phyloP scores from a whole-genome alignment of 2,888 invertebrate genomes.

The Uropetala carovei region DNA sequence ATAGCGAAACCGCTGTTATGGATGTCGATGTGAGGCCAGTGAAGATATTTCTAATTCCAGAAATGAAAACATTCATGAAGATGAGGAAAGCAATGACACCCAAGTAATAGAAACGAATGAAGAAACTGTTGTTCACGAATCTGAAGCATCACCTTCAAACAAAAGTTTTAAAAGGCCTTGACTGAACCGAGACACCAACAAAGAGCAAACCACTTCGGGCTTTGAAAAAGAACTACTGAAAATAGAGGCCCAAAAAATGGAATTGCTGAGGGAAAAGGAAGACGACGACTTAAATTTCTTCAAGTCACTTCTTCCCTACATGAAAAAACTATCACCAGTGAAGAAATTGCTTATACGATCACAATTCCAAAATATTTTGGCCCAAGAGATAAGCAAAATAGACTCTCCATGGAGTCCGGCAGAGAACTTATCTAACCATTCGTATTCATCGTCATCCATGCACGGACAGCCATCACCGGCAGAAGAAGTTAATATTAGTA shows the following conservation, averaged over 20 bases:
- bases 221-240: neutral
- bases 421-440: no score
- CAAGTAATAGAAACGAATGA: neutral
- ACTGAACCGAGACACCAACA: neutral
- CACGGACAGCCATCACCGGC: no score
- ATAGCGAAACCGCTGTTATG: neutral
- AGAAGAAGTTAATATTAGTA: no score
- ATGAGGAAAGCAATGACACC: neutral
- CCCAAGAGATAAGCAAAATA: neutral
- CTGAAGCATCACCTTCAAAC: neutral
- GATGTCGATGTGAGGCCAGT: neutral
- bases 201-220: neutral
- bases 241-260: neutral
- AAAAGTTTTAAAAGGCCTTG: no score
- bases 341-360: neutral
- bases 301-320: neutral
- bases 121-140: neutral
- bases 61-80: neutral
- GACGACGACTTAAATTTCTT: constrained; percentile 15
- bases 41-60: neutral
- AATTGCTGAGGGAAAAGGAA: neutral
- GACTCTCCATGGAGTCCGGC: no score
- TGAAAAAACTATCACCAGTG: neutral
- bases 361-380: neutral
- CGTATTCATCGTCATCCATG: no score